These are phyloP conservation scores for Cynopterus brachyotis DNA, from an alignment of 2,113 vertebrate genomes.

Conservation along the genomic window DNA sequence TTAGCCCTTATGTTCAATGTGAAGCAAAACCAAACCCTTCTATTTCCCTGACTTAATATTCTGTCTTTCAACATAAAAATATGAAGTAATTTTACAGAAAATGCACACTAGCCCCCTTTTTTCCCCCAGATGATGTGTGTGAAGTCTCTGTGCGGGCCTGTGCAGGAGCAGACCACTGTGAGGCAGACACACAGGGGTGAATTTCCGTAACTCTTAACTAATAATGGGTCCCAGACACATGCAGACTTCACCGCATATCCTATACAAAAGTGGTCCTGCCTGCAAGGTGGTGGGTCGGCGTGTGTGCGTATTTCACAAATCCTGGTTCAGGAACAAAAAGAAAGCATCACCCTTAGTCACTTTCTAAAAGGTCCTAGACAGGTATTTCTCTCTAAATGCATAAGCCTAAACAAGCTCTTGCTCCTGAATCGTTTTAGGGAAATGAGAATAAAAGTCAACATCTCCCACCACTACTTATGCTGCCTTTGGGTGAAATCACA, in stretches of 20 bases:
- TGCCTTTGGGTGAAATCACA: slow-evolving; percentile 25
- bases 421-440: slow-evolving; percentile 26
- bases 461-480: slow-evolving; percentile 27
- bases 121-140: neutral
- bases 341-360: slow-evolving; percentile 16
- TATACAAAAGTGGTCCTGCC: neutral
- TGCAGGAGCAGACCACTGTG: slow-evolving; percentile 1
- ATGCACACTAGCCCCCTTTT: neutral
- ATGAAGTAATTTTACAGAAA: slow-evolving; percentile 41
- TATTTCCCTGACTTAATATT: neutral
- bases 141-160: neutral
- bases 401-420: neutral
- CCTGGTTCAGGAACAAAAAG: slow-evolving; percentile 42
- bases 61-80: slow-evolving; percentile 1
- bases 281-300: neutral
- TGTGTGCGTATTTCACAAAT: slow-evolving; percentile 11
- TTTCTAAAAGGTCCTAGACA: neutral
- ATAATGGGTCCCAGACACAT: neutral
- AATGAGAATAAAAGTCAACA: neutral
- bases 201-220: slow-evolving; percentile 4
- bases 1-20: neutral
- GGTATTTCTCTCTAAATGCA: neutral
- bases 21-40: slow-evolving; percentile 23
- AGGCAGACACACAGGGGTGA: neutral
- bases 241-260: neutral